phyloP scores from a whole-genome alignment of 35 echinoderm and acorn worm genomes.

The Anneissia japonica region DNA sequence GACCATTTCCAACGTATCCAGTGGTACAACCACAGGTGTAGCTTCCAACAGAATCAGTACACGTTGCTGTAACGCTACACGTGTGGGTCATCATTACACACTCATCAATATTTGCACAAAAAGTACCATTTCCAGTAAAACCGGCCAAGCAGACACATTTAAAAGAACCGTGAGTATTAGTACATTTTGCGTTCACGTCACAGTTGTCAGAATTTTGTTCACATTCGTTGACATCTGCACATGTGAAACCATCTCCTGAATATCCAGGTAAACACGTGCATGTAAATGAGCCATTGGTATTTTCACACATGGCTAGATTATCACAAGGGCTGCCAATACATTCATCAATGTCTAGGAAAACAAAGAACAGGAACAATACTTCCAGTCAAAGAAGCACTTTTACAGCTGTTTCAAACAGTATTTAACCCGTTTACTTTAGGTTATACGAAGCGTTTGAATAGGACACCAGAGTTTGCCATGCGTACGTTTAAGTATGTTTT shows the following conservation, averaged over 20 bases:
- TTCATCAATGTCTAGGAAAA: conserved; percentile 68
- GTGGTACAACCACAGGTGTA: neutral
- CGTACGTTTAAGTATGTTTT: no score
- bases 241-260: neutral
- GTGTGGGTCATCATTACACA: neutral
- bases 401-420: no score
- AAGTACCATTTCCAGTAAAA: conserved; percentile 51
- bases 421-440: no score
- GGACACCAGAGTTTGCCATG: no score
- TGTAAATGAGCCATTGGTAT: conserved; percentile 46
- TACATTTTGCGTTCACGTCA: conserved; percentile 54
- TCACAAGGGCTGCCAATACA: conserved; percentile 50
- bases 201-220: neutral
- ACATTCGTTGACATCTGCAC: conserved; percentile 76
- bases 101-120: conserved; percentile 24
- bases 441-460: no score
- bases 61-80: neutral
- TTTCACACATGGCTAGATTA: conserved; percentile 27
- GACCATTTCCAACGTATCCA: neutral
- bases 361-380: neutral
- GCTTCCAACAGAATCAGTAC: neutral
- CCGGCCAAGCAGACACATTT: conserved; percentile 55
- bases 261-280: conserved; percentile 54
- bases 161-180: conserved; percentile 53
- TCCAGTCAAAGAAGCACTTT: no score